Conservation (phyloP, 2,113 vertebrate species). For the Cinclus mexicanus region DNA sequence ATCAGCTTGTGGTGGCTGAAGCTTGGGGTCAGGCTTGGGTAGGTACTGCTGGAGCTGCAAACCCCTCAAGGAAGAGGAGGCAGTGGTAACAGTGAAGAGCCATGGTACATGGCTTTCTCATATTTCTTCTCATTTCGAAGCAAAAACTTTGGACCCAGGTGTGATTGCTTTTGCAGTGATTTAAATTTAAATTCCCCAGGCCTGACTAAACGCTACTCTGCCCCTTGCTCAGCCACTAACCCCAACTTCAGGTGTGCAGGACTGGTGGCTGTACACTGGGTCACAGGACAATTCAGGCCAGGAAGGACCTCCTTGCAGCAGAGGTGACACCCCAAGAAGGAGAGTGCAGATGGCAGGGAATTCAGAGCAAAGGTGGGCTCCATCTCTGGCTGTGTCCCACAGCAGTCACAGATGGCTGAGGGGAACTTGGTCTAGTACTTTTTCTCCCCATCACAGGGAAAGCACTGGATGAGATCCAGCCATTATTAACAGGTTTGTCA, state of each 20-base stretch:
- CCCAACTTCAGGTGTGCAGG: not conserved
- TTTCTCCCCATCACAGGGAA: not conserved
- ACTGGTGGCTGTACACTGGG: not conserved
- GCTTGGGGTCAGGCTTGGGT: not conserved
- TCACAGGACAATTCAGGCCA: not conserved
- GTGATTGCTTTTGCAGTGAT: not conserved
- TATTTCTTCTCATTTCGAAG: not conserved
- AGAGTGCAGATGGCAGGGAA: not conserved
- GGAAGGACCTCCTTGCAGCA: not conserved
- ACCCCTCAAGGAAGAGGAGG: accelerated
- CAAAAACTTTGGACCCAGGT: not conserved
- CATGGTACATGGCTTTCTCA: accelerated
- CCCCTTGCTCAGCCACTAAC: not conserved
- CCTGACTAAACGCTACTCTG: not conserved
- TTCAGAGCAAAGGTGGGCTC: not conserved
- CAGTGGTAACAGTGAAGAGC: not conserved
- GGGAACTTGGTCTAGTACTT: not conserved
- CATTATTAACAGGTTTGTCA: not conserved
- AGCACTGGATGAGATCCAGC: not conserved
- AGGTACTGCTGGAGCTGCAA: not conserved
- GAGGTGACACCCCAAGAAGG: accelerated
- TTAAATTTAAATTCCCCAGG: not conserved
- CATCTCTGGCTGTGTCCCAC: accelerated
- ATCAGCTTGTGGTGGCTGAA: not conserved
- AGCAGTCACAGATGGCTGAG: not conserved